Conservation (phyloP, 2,888 invertebrate genomes). For the Hipparchia sbordonii region DNA sequence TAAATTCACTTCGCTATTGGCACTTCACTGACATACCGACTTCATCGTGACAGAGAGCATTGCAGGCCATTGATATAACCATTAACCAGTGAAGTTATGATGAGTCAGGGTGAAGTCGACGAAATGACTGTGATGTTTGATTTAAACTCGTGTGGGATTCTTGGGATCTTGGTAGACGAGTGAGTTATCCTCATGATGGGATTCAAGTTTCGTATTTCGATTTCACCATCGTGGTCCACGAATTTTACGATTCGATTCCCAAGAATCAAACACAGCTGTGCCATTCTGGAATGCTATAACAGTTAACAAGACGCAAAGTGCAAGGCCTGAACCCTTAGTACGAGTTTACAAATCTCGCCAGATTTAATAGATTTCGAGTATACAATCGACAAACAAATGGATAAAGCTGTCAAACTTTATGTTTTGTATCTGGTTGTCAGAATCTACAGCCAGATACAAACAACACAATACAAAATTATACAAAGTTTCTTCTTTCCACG, state of each 20-base stretch:
- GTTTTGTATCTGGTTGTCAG: no score
- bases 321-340: constrained; percentile 54
- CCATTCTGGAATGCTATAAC: constrained; percentile 31
- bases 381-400: no score
- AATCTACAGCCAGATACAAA: no score
- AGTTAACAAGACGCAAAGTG: constrained; percentile 40
- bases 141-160: constrained; percentile 18
- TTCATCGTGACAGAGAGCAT: constrained; percentile 26
- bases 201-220: neutral
- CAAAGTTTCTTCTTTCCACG: no score
- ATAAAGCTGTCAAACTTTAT: no score
- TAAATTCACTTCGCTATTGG: constrained; percentile 23
- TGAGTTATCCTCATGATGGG: constrained; percentile 5
- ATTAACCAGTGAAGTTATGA: constrained; percentile 1
- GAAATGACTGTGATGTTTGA: constrained; percentile 21
- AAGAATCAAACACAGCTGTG: constrained; percentile 31
- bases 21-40: constrained; percentile 33
- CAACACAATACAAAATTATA: no score
- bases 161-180: constrained; percentile 19
- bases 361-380: no score
- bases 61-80: constrained; percentile 40
- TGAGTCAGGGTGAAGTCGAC: constrained; percentile 1
- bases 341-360: no score
- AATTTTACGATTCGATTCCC: constrained; percentile 5
- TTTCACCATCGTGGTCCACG: neutral